Evolutionary conservation across 2,113 vertebrate species (phyloP), one percentile per base, ranked within the genome.

Genomic region (Ciconia boyciana): DNA sequence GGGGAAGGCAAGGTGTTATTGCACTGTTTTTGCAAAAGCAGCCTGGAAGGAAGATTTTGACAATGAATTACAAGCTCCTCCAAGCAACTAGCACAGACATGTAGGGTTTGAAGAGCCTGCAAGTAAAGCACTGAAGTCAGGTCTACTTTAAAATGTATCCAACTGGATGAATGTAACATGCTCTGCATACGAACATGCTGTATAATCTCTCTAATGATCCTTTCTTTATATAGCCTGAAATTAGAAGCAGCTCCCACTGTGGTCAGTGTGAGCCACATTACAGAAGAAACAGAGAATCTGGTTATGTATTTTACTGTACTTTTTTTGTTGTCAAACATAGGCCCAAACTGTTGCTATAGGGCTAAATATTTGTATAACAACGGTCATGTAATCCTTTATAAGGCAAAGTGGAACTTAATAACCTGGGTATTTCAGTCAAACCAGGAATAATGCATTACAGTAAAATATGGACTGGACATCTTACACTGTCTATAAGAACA

Each of bases 1-100:
- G 89, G 87, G 84, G 87, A 93, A 96, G 70, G 74, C 77, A 85
- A 95, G 83, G 87, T 96, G 91, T 89, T 96, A 84, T 29, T 94
- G 94, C 80, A 48, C 11, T 87, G 89, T n/a, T 92, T 93, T 95
- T 93, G 87, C 81, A 87, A 94, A 77, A 96, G 83, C 87, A 89
- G 89, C 93, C 93, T 95, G 74, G 77, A 76, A 97, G 77, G 80
- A 87, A 94, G 70, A 46, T 85, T 95, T 62, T 95, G 91, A 94
- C 93, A 89, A 65, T 66, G 61, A 97, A 94, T 89, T 95, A 96
- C 84, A 94, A 82, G 94, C 89, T 94, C 83, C 91, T 96, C 89
- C 78, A 89, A 96, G 94, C 91, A 82, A 76, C 95, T 11, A 95
- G 97, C 2, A 0, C 83, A 79, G 93, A 84, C 91, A 57, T 43